Conservation (phyloP, 2,113 vertebrate genomes). For the Mobula hypostoma region DNA sequence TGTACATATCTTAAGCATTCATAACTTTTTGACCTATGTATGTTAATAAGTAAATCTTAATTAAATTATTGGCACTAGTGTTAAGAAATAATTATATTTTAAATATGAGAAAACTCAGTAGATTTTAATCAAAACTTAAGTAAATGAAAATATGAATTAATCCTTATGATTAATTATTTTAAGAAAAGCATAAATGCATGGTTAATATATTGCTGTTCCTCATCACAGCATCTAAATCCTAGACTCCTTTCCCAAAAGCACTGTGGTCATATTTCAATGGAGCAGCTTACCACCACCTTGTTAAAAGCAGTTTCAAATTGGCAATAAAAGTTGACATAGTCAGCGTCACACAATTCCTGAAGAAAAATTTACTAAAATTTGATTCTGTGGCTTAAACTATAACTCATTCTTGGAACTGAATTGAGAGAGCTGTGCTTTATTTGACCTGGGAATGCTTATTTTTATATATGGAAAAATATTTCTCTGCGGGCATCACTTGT, state of each 20-base stretch:
- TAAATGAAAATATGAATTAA: background rate
- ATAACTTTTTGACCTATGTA: no score
- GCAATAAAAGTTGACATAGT: no score
- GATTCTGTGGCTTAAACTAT: background rate
- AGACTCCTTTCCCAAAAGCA: no score
- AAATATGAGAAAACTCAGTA: background rate
- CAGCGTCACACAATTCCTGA: no score
- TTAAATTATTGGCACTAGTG: background rate
- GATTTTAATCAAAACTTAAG: background rate
- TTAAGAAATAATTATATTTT: background rate
- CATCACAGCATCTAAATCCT: no score
- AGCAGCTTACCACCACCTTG: no score
- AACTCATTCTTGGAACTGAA: background rate
- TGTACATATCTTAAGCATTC: no score
- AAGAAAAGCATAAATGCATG: background rate
- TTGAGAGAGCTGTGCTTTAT: background rate
- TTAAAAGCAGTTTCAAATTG: no score
- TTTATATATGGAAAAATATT: background rate
- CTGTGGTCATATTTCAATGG: no score
- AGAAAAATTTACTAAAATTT: background rate
- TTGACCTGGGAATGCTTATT: slow-evolving; percentile 23
- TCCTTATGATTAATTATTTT: background rate
- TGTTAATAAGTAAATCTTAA: no score
- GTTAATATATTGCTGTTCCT: no score
- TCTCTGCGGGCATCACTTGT: background rate